These are phyloP conservation scores for Potorous gilbertii DNA, from an alignment of 2,797 vertebrate genomes.

Conservation along the genomic window DNA sequence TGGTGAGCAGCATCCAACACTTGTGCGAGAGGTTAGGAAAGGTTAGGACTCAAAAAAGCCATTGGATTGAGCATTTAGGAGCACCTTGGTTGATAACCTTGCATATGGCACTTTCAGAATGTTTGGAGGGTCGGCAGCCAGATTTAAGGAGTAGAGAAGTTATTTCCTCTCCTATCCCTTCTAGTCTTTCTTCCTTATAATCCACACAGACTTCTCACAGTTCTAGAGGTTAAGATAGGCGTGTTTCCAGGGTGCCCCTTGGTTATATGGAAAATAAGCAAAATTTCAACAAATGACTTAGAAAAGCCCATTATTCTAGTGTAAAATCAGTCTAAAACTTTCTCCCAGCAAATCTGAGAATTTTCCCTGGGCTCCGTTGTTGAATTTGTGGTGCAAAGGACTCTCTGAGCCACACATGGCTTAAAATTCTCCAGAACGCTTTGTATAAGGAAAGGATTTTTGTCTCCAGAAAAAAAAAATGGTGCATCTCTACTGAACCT, in stretches of 20 bases:
- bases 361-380: neutral
- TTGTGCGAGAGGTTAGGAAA: neutral
- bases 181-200: neutral
- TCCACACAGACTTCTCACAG: neutral
- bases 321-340: neutral
- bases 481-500: neutral
- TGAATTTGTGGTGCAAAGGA: neutral
- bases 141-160: neutral
- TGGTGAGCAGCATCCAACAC: neutral
- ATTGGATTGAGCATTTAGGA: neutral
- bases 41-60: neutral
- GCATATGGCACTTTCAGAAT: neutral
- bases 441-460: slow-evolving; percentile 22
- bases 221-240: neutral
- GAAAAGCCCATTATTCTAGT: neutral
- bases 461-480: slow-evolving; percentile 64
- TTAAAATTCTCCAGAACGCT: slow-evolving; percentile 10
- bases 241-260: neutral
- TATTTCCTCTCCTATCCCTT: neutral
- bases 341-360: neutral
- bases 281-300: slow-evolving; percentile 4
- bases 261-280: neutral
- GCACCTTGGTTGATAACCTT: neutral
- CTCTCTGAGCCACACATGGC: neutral
- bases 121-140: neutral